Base-by-base conservation (phyloP, 2,888 invertebrate genomes). In the Temnothorax rugatulus region DNA sequence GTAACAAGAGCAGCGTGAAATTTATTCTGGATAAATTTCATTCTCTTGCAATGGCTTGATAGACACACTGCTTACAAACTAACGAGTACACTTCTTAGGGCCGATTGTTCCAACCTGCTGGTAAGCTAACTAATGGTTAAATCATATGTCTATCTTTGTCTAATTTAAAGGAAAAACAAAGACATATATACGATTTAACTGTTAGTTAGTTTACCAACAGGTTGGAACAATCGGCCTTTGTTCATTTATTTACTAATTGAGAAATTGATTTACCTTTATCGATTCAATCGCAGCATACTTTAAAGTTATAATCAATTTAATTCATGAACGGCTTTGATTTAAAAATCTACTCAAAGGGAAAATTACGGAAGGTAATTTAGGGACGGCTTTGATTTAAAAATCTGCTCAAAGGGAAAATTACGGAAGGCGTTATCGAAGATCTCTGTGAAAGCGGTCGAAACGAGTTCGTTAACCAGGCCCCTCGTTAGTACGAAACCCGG, bases 371-470 rank as follows among this genome's bases (percentile, higher is more conserved):
- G 74, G 97, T 29, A 29, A 29, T 29, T 29, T 4, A 29, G 29
- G 29, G 7, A 11, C 21, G 91, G 82, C 25, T 91, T 93, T 1
- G 88, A 86, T 74, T 94, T 95, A 82, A 97, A 96, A 87, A 97
- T 96, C 86, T 96, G 95, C 0, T 97, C 96, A 64, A 98, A 95
- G 0, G 97, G 97, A 94, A 98, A 97, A 93, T 97, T 95, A 87
- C 96, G 95, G 93, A 98, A 98, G 74, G 97, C 97, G 82, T 96
- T 96, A 91, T 97, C 97, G 95, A 97, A 97, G 88, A 98, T 98
- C 86, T 97, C 97, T 0, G 98, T 97, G 94, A 98, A 98, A 8
- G 97, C 98, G 0, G 96, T 97, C 93, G 97, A 97, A 86, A 98
- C 98, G 84, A 98, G 95, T 93, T 98, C 98, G 94, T 98, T 97